Percentiles rank a stretch among this genome's conserved stretches.
Evolutionary conservation across 2,888 invertebrate species (phyloP).

Genomic region (Philereme vetulata): DNA sequence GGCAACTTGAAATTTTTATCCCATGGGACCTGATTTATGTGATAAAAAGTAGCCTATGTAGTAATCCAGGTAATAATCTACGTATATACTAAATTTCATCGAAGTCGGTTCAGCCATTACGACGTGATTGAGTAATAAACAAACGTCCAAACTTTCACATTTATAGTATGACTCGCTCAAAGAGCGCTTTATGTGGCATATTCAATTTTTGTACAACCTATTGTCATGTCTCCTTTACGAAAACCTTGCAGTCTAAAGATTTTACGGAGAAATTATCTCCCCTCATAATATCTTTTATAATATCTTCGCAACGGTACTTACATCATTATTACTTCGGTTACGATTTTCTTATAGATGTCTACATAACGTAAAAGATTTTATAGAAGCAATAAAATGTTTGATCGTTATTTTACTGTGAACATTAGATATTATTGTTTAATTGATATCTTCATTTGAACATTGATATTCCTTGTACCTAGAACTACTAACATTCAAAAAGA

Average conservation of each 20-base stretch:
- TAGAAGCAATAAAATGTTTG: constrained; percentile 48
- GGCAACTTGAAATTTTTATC: too few relatives aligned
- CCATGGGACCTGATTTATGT: too few relatives aligned
- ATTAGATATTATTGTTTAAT: constrained; percentile 32
- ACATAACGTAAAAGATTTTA: constrained; percentile 56
- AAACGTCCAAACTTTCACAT: too few relatives aligned
- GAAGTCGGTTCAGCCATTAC: too few relatives aligned
- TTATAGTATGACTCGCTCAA: too few relatives aligned
- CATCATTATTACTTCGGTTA: constrained; percentile 37
- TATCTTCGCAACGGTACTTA: constrained; percentile 11
- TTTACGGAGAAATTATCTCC: constrained; percentile 1
- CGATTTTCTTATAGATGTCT: constrained; percentile 50
- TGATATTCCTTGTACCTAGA: neutral
- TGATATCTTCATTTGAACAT: constrained; percentile 24
- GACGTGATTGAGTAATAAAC: too few relatives aligned
- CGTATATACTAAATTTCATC: too few relatives aligned
- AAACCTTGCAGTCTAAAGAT: neutral
- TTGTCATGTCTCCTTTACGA: neutral
- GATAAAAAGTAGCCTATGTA: too few relatives aligned
- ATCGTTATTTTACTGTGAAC: constrained; percentile 34
- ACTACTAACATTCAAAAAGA: too few relatives aligned
- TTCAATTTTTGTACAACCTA: too few relatives aligned
- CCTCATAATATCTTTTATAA: neutral
- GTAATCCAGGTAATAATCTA: too few relatives aligned
- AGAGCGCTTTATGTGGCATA: too few relatives aligned